These are phyloP conservation scores for Ophioninae sp. DNA, from an alignment of 2,888 invertebrate species.

Conservation along the genomic window DNA sequence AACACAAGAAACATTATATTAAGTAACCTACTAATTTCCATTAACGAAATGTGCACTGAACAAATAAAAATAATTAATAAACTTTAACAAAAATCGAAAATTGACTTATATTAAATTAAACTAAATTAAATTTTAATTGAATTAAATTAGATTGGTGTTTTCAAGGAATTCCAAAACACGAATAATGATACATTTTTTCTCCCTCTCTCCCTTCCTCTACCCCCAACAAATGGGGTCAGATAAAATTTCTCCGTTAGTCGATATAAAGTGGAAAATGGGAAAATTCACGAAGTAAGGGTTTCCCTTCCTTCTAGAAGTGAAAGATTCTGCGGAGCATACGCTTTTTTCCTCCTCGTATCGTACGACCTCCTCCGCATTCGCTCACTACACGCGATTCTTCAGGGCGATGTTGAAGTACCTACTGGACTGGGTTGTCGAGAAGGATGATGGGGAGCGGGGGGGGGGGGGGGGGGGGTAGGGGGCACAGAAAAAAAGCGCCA, in stretches of 20 bases:
- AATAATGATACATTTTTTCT: background rate
- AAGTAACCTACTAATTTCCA: too few relatives aligned
- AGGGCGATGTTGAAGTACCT: slow-evolving; percentile 9
- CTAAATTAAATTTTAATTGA: too few relatives aligned
- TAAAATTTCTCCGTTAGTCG: slow-evolving; percentile 36
- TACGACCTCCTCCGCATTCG: slow-evolving; percentile 27
- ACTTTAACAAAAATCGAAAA: too few relatives aligned
- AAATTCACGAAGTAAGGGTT: slow-evolving; percentile 39
- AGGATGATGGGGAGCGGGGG: background rate
- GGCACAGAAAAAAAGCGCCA: slow-evolving; percentile 44
- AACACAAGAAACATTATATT: too few relatives aligned
- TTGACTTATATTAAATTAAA: too few relatives aligned
- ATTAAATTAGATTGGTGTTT: too few relatives aligned
- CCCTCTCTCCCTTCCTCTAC: background rate
- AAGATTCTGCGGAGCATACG: slow-evolving; percentile 12
- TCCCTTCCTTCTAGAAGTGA: background rate
- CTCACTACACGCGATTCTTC: slow-evolving; percentile 36
- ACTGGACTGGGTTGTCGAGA: background rate
- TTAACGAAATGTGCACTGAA: too few relatives aligned
- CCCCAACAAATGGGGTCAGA: background rate
- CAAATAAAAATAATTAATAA: too few relatives aligned
- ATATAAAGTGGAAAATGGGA: slow-evolving; percentile 39
- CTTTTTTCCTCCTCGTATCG: slow-evolving; percentile 22
- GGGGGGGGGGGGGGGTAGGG: slow-evolving; percentile 8
- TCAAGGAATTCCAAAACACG: too few relatives aligned